A percentile compares a stretch with the other conserved stretches of the same genome.
Conservation (phyloP, 2,797 vertebrate genomes). For the Xerus rutilus region DNA sequence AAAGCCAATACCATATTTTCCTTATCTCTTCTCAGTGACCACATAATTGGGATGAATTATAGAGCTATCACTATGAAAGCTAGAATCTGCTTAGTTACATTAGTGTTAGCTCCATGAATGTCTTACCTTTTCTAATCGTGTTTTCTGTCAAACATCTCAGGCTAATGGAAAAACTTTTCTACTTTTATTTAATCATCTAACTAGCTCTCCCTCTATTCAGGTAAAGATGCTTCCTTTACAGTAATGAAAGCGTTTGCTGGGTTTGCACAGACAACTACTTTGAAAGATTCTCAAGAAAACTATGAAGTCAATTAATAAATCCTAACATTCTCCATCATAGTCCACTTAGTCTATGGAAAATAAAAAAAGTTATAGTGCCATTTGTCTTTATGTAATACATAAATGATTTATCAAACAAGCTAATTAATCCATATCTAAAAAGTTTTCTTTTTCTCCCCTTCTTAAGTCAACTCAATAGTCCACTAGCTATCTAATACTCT, state of each 20-base stretch:
- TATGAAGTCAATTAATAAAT: constrained; percentile 8
- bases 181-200: not conserved
- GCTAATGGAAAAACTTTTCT: not conserved
- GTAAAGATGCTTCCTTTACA: not conserved
- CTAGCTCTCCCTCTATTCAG: not conserved
- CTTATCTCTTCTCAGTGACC: not conserved
- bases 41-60: constrained; percentile 17
- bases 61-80: not conserved
- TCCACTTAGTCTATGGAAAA: not conserved
- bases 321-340: not conserved
- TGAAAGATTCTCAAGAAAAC: constrained; percentile 31
- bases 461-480: not conserved
- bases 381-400: not conserved
- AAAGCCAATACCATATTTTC: not conserved
- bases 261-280: not conserved
- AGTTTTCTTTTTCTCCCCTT: not conserved
- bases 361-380: not conserved
- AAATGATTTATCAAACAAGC: not conserved
- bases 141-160: not conserved
- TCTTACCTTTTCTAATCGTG: not conserved
- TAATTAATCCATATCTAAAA: not conserved
- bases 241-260: not conserved
- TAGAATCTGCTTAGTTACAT: not conserved
- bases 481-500: not conserved
- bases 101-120: not conserved